These are phyloP conservation scores for Lagorchestes hirsutus DNA, from an alignment of 2,797 vertebrate genomes.

Conservation along the genomic window DNA sequence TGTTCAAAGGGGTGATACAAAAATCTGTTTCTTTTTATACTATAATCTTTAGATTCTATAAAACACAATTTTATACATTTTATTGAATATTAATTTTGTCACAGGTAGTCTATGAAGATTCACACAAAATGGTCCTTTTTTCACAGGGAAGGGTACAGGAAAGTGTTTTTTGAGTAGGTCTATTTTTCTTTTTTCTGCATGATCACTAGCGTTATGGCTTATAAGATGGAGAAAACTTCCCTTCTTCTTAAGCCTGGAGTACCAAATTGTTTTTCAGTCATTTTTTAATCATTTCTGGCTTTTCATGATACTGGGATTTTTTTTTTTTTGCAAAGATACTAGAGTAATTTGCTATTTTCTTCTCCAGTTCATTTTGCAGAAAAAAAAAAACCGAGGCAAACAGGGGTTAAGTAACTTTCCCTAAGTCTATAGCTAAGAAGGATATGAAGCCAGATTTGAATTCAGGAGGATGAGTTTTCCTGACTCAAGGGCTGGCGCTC, in stretches of 20 bases:
- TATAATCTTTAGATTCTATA: not conserved
- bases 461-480: not conserved
- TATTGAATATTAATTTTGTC: not conserved
- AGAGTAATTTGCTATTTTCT: not conserved
- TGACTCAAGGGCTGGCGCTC: not conserved
- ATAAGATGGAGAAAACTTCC: not conserved
- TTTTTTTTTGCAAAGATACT: not conserved
- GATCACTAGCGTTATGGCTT: not conserved
- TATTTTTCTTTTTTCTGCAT: not conserved
- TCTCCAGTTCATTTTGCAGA: not conserved
- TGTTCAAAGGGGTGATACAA: not conserved
- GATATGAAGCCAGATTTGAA: not conserved
- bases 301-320: not conserved
- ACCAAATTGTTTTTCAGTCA: not conserved
- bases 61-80: not conserved
- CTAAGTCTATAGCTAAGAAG: not conserved
- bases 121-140: conserved; percentile 45
- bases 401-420: not conserved
- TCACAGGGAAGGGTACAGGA: not conserved
- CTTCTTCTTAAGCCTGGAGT: not conserved
- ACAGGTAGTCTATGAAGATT: not conserved
- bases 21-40: not conserved
- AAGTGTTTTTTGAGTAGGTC: not conserved
- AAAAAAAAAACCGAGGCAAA: not conserved
- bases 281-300: not conserved